Conservation (phyloP, 2,888 invertebrate genomes). For the Ophonus ardosiacus region DNA sequence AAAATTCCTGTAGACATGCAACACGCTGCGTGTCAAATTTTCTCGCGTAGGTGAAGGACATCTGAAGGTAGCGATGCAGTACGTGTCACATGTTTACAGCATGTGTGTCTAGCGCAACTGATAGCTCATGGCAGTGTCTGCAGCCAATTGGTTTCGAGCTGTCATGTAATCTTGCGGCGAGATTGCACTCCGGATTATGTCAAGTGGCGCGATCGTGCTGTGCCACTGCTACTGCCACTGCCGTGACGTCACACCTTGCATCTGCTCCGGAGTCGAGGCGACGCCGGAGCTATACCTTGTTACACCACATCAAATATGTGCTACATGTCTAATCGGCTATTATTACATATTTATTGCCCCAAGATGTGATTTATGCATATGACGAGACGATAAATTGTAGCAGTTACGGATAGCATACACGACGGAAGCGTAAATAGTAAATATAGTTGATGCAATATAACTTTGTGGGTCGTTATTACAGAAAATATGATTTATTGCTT, state of each 20-base stretch:
- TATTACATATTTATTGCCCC: background rate
- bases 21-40: too few species aligned
- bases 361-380: background rate
- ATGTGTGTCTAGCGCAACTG: background rate
- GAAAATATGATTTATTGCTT: too few species aligned
- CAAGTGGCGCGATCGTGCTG: slow-evolving; percentile 41
- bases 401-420: background rate
- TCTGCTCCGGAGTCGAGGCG: too few species aligned
- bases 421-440: too few species aligned
- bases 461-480: too few species aligned
- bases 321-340: slow-evolving; percentile 24
- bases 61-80: background rate
- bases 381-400: background rate
- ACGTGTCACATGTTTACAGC: slow-evolving; percentile 30
- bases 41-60: too few species aligned
- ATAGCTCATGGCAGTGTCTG: slow-evolving; percentile 10
- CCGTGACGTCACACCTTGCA: background rate
- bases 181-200: slow-evolving; percentile 55
- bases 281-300: slow-evolving; percentile 8
- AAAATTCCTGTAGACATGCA: too few species aligned
- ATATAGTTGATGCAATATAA: too few species aligned
- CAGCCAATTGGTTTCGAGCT: slow-evolving; percentile 46
- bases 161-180: slow-evolving; percentile 50
- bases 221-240: background rate
- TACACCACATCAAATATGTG: slow-evolving; percentile 42